Conservation (phyloP, 2,113 vertebrate genomes). For the Bubo bubo region DNA sequence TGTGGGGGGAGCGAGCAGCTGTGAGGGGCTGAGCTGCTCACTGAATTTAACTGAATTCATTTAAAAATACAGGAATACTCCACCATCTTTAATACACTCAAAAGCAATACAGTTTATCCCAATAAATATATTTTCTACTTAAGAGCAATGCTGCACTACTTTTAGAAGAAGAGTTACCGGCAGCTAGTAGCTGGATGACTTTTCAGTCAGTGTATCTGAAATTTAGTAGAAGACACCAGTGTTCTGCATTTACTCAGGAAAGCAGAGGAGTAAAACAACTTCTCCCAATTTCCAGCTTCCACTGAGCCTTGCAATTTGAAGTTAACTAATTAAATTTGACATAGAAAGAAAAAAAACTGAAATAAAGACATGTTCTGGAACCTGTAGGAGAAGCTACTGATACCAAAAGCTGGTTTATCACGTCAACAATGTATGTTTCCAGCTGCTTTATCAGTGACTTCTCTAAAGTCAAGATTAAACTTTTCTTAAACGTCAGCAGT, state of each 20-base stretch:
- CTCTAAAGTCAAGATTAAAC: background rate
- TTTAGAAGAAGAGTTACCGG: background rate
- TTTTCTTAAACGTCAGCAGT: background rate
- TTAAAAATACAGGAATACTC: background rate
- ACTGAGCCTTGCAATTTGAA: background rate
- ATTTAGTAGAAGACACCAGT: background rate
- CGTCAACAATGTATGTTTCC: background rate
- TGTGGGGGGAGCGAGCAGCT: background rate
- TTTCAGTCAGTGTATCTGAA: background rate
- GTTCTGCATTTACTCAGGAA: background rate
- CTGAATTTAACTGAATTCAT: background rate
- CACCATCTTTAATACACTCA: background rate
- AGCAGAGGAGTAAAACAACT: background rate
- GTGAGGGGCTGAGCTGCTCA: background rate
- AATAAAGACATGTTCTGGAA: background rate
- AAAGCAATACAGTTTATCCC: background rate
- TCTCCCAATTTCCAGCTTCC: background rate
- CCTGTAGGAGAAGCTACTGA: background rate
- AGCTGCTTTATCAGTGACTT: background rate
- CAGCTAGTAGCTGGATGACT: background rate
- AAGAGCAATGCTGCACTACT: background rate
- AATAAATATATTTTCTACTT: background rate
- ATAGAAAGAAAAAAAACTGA: background rate
- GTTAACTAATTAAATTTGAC: background rate
- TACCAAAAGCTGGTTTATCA: background rate